Conservation (phyloP, 2,888 invertebrate species). For the Timandra comae region DNA sequence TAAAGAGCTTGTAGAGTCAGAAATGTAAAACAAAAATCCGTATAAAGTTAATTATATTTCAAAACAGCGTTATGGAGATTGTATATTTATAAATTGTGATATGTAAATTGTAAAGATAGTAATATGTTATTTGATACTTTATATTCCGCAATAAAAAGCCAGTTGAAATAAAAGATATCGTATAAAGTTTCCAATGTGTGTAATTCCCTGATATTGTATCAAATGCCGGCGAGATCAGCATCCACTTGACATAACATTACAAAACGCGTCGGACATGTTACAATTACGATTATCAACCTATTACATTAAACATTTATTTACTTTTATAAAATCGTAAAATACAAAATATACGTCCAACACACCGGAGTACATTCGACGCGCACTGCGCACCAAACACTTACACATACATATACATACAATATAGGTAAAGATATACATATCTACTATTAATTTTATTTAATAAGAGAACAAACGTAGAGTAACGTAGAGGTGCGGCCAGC, state of each 20-base stretch:
- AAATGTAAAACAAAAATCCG: too few species aligned
- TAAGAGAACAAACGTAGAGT: constrained; percentile 24
- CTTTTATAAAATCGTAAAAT: constrained; percentile 64
- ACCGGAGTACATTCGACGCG: constrained; percentile 37
- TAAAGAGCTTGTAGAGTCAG: too few species aligned
- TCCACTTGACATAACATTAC: constrained; percentile 62
- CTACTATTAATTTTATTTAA: constrained; percentile 66
- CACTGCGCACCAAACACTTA: constrained; percentile 67
- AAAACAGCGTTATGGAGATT: too few species aligned
- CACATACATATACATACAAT: constrained; percentile 48
- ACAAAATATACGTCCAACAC: constrained; percentile 66
- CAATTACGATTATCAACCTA: constrained; percentile 62
- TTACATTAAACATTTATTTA: constrained; percentile 43
- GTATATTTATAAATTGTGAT: too few species aligned
- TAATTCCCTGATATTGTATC: constrained; percentile 51
- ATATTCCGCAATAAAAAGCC: too few species aligned
- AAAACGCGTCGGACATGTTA: constrained; percentile 61
- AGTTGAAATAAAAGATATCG: constrained; percentile 36
- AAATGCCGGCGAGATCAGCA: constrained; percentile 71
- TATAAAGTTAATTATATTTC: too few species aligned
- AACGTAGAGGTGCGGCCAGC: constrained; percentile 17
- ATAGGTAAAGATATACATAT: constrained; percentile 55
- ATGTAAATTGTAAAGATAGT: too few species aligned
- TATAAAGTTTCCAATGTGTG: constrained; percentile 70
- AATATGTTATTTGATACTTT: too few species aligned